Base-by-base conservation (phyloP, 2,888 invertebrate species). In the Megaustenia siamemsis region DNA sequence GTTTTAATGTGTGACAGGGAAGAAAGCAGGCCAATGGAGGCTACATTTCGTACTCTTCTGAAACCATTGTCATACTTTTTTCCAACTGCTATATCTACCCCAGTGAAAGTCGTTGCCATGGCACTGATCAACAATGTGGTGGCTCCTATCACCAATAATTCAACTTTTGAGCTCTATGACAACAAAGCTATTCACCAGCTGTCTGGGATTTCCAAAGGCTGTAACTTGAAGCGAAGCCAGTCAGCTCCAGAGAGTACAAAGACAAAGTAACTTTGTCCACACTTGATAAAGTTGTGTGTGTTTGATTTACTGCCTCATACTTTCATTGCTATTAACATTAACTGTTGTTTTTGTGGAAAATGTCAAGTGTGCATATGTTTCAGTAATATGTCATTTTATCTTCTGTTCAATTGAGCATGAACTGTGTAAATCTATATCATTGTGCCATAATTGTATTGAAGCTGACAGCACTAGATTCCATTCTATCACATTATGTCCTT, bases 101-200 rank as follows among this genome's bases (percentile, higher is more conserved):
- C 94, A 0, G 90, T 92, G 21, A 88, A 90, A 12, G 90, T 89
- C 3, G 88, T 94, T 24, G 93, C 92, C 21, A 88, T 89, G 84
- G 93, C 93, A 35, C 93, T 94, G 91, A 87, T 93, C 73, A 92
- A 92, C 85, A 90, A 90, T 86, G 90, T 88, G 15, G 86, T 92
- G 8, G 75, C 90, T 5, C 87, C 89, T 6, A 79, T 87, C 8
- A 40, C 24, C 40, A 87, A 87, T 1, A 81, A 89, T 43, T 63
- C 73, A n/a, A 43, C 40, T 24, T 88, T 89, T 73, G 91, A 92
- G 80, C 78, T 92, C 5, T 90, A 91, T 85, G 92, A 93, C 71
- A 93, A 93, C 88, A 92, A 91, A 79, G 92, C 89, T 32, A 92
- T 93, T 81, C 92, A 92, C 87, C 88, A 89, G 45, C 84, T 92